Evolutionary conservation across 2,797 vertebrate genomes (phyloP).

Genomic region (Hippoglossus hippoglossus): DNA sequence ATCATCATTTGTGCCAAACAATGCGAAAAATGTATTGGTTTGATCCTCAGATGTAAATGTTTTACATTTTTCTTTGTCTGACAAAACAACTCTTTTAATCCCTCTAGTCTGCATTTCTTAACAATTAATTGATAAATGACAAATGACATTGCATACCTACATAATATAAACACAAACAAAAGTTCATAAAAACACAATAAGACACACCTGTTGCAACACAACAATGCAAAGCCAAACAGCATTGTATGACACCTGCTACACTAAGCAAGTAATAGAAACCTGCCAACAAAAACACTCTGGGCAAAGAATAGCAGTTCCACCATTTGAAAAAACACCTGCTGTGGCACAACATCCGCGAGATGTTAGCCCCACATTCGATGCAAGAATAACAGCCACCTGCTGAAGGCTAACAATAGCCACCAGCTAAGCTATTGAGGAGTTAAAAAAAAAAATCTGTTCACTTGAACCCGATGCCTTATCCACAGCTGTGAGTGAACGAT

Average conservation of each 20-base stretch:
- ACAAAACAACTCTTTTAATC: neutral
- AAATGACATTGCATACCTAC: too few species aligned
- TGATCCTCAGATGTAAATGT: neutral
- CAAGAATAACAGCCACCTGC: conserved; percentile 78
- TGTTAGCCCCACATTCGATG: conserved; percentile 50
- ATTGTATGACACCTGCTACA: conserved; percentile 67
- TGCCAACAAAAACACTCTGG: conserved; percentile 70
- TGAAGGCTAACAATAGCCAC: conserved; percentile 69
- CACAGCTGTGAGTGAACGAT: conserved; percentile 26
- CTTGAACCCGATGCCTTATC: conserved; percentile 40
- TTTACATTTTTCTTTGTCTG: neutral
- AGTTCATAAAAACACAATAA: conserved; percentile 26
- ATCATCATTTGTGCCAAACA: neutral
- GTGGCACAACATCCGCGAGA: conserved; percentile 74
- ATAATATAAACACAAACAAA: too few species aligned
- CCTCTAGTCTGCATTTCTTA: neutral
- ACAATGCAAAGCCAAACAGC: conserved; percentile 52
- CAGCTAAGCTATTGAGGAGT: conserved; percentile 19
- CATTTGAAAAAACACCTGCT: conserved; percentile 75
- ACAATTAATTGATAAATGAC: neutral
- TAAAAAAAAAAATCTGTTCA: conserved; percentile 28
- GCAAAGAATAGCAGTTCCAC: conserved; percentile 69
- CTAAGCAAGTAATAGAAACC: conserved; percentile 55
- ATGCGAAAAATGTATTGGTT: neutral
- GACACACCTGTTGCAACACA: conserved; percentile 61